Base-by-base conservation (phyloP, 2,888 invertebrate genomes). In the Cryptus viduatorius region DNA sequence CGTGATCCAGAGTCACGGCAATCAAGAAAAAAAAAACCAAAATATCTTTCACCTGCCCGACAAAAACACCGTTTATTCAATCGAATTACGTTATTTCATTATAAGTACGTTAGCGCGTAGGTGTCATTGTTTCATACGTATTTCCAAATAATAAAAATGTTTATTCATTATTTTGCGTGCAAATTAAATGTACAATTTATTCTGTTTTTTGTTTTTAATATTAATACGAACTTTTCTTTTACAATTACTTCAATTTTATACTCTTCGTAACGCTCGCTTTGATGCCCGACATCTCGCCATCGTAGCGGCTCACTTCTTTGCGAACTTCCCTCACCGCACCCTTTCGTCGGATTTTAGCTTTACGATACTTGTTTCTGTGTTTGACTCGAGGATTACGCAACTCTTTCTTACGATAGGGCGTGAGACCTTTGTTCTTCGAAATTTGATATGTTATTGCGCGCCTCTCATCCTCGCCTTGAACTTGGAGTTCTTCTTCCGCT, bases 341-440 rank as follows among this genome's bases (percentile, higher is more conserved):
- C 95, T 97, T 98, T 93, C 99, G 96, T 80, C 98, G 96, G 87
- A 98, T 97, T 89, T 97, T 96, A 0, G 99, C 99, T 94, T 98
- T 98, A 85, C 97, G 96, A 94, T 96, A 99, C 93, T 99, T 99
- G 88, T 97, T 96, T 89, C 98, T 96, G 93, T 99, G 97, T 93
- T 98, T 99, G 4, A 99, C 98, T 90, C 99, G 96, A 0, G 99
- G 99, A 95, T 99, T 99, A 85, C 98, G 96, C 89, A 96, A 96
- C 91, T 98, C 98, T 94, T 98, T 99, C 94, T 98, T 98, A 86
- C 98, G 96, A 88, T 97, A 95, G 0, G 98, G 98, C 50, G 97
- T 98, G 19, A 99, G 95, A 16, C 99, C 99, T 94, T 98, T 99
- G 92, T 99, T 99, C 94, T 99, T 99, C 24, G 97, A 97, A 92